These are phyloP conservation scores for Tenthredo notha DNA, from an alignment of 2,888 invertebrate genomes.

Conservation along the genomic window DNA sequence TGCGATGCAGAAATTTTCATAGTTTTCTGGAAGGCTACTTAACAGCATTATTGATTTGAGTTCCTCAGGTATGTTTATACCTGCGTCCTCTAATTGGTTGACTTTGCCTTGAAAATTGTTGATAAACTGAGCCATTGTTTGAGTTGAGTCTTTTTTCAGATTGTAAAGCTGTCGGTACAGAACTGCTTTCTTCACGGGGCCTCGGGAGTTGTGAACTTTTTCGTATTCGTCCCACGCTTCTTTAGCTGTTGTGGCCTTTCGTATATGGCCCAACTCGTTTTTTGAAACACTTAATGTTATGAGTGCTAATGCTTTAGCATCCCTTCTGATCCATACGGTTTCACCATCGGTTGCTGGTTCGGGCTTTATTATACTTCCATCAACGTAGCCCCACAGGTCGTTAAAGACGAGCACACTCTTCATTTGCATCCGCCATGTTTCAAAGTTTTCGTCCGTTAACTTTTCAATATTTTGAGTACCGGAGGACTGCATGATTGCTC, in stretches of 20 bases:
- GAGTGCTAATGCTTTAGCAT: conserved; percentile 54
- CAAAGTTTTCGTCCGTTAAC: conserved; percentile 45
- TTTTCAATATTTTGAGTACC: conserved; percentile 38
- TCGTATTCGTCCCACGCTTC: conserved; percentile 49
- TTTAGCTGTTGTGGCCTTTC: conserved; percentile 33
- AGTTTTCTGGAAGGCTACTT: no score
- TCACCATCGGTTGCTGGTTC: background rate
- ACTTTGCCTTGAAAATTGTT: no score
- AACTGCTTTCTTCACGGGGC: conserved; percentile 52
- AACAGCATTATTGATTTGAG: no score
- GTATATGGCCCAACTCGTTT: conserved; percentile 50
- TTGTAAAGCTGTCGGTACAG: conserved; percentile 4
- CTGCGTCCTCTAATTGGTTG: no score
- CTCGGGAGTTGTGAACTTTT: conserved; percentile 48
- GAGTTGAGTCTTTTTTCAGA: no score
- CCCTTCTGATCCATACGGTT: conserved; percentile 19
- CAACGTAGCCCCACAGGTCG: conserved; percentile 42
- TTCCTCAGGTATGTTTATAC: no score
- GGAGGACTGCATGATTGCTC: background rate
- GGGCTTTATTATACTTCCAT: background rate
- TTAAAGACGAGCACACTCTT: conserved; percentile 7
- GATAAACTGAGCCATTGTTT: no score
- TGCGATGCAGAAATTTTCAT: no score
- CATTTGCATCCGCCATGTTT: conserved; percentile 36
- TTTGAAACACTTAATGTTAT: conserved; percentile 49